Percentiles rank a stretch among this genome's conserved stretches.
Evolutionary conservation across 2,888 invertebrate species (phyloP).

Genomic region (Philereme vetulata): DNA sequence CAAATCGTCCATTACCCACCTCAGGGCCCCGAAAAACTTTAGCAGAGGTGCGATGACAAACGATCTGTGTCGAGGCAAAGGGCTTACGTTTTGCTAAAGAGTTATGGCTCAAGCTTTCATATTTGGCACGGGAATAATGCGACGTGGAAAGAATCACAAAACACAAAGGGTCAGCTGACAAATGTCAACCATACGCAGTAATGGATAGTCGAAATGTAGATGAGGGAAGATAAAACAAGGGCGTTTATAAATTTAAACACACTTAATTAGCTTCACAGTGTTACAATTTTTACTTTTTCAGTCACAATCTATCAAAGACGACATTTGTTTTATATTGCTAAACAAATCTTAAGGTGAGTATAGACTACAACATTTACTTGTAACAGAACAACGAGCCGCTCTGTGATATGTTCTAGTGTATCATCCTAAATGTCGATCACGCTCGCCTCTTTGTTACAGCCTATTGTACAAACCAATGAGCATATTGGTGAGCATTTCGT

Average conservation of each 20-base stretch:
- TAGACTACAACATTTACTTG: too few relatives aligned
- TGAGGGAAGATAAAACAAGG: neutral
- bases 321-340: too few relatives aligned
- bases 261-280: too few relatives aligned
- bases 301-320: too few relatives aligned
- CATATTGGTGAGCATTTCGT: too few relatives aligned
- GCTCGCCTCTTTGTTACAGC: too few relatives aligned
- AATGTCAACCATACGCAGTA: conserved; percentile 35
- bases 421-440: too few relatives aligned
- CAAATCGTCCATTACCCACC: conserved; percentile 45
- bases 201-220: conserved; percentile 23
- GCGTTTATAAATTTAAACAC: too few relatives aligned
- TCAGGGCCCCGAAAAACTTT: conserved; percentile 31
- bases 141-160: conserved; percentile 50
- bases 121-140: conserved; percentile 59
- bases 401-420: too few relatives aligned
- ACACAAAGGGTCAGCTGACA: conserved; percentile 42
- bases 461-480: too few relatives aligned
- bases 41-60: conserved; percentile 55
- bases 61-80: conserved; percentile 45
- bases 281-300: neutral
- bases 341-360: too few relatives aligned
- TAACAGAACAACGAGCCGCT: too few relatives aligned
- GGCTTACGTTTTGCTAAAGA: conserved; percentile 57
- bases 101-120: conserved; percentile 54